Evolutionary conservation across 1,140 invertebrate species (phyloP).

Genomic region (Drosophila nannoptera): DNA sequence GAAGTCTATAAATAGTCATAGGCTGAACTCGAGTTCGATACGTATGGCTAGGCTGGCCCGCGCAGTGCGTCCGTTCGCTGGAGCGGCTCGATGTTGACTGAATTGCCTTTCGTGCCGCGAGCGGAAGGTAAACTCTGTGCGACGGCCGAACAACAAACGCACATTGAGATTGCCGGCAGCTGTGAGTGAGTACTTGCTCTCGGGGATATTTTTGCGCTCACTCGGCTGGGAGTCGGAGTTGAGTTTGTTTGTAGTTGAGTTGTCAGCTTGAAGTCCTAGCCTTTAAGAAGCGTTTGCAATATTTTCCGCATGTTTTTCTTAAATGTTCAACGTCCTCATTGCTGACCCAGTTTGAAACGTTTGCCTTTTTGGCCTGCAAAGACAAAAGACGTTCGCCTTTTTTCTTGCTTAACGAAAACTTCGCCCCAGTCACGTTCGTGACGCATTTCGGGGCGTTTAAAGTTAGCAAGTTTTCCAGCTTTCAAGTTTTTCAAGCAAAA

Average conservation of each 20-base stretch:
- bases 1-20: conserved; percentile 57
- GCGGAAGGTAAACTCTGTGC: conserved; percentile 14
- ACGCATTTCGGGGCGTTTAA: conserved; percentile 48
- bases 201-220: conserved; percentile 24
- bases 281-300: conserved; percentile 48
- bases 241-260: conserved; percentile 8
- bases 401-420: conserved; percentile 45
- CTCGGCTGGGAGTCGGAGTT: conserved; percentile 2
- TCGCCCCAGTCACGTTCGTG: conserved; percentile 64
- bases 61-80: conserved; percentile 62
- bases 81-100: conserved; percentile 59
- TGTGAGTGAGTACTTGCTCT: not conserved
- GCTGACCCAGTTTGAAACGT: conserved; percentile 58
- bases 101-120: conserved; percentile 35
- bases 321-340: conserved; percentile 55
- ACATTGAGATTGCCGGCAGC: conserved; percentile 14
- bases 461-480: conserved; percentile 12
- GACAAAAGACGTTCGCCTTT: conserved; percentile 28
- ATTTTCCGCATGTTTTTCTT: conserved; percentile 39
- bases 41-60: conserved; percentile 18
- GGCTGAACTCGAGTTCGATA: conserved; percentile 39
- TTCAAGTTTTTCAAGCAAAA: conserved; percentile 45
- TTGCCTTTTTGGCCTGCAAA: conserved; percentile 21
- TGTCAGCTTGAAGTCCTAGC: conserved; percentile 39
- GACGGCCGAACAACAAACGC: not conserved